Percentiles rank a stretch among this genome's conserved stretches.
These are phyloP conservation scores for Drosophila grimshawi DNA, from an alignment of 1,140 invertebrate genomes.

Conservation along the genomic window DNA sequence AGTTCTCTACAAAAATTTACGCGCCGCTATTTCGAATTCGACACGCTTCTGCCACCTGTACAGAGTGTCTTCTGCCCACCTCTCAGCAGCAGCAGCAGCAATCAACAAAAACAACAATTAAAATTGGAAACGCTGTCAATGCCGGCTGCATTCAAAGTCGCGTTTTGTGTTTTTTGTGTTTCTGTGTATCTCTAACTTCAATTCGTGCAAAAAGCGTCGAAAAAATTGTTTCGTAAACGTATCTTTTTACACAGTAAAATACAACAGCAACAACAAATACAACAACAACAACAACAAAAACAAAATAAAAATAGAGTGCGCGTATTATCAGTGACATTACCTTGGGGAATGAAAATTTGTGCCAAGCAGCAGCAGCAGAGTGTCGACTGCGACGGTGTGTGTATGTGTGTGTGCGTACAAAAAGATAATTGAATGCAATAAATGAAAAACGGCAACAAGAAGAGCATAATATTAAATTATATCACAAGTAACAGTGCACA, in stretches of 20 bases:
- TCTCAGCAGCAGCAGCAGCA: neutral
- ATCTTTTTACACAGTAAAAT: conserved; percentile 39
- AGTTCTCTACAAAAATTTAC: conserved; percentile 63
- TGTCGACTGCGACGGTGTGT: conserved; percentile 10
- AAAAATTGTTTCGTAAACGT: conserved; percentile 33
- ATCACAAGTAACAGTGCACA: conserved; percentile 69
- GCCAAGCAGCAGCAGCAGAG: conserved; percentile 38
- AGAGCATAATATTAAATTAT: conserved; percentile 73
- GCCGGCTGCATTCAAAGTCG: conserved; percentile 45
- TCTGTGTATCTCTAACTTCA: conserved; percentile 25
- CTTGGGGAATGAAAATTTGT: conserved; percentile 63
- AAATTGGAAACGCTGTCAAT: conserved; percentile 47
- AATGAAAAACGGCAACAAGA: conserved; percentile 47
- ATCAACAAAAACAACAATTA: conserved; percentile 10
- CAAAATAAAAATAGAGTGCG: conserved; percentile 42
- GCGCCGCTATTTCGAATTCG: conserved; percentile 50
- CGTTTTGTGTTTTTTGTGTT: conserved; percentile 41
- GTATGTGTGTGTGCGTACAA: conserved; percentile 50
- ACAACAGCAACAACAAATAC: neutral
- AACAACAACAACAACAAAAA: conserved; percentile 16
- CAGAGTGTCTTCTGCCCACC: conserved; percentile 23
- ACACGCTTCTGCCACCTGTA: conserved; percentile 69
- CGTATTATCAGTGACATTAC: conserved; percentile 67
- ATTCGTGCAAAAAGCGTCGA: conserved; percentile 30
- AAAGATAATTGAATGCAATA: conserved; percentile 71